These are phyloP conservation scores for Pentamera pediparva DNA, from an alignment of 53 echinoderm and acorn worm species.

Conservation along the genomic window DNA sequence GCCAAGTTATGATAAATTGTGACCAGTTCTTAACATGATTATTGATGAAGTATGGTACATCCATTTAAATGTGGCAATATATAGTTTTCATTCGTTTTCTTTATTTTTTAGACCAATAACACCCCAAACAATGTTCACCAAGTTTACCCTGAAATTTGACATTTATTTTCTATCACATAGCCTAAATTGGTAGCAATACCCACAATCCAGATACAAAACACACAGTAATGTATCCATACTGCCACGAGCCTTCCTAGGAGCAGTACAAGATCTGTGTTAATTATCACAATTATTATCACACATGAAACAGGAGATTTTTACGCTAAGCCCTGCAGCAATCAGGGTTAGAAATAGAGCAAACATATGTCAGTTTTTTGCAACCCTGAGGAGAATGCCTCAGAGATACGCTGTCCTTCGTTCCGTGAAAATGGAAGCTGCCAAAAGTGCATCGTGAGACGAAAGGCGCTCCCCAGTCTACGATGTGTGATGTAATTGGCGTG, in stretches of 20 bases:
- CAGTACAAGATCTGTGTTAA: conserved; percentile 32
- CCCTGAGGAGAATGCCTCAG: conserved; percentile 1
- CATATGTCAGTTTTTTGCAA: conserved; percentile 17
- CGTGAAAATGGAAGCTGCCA: conserved; percentile 4
- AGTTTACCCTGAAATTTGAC: too few species aligned
- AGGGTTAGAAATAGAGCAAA: conserved; percentile 21
- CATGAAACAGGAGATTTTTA: background rate
- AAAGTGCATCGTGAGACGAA: conserved; percentile 6
- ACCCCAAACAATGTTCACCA: too few species aligned
- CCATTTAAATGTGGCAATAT: too few species aligned
- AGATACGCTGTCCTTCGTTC: conserved; percentile 19
- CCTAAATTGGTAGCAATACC: too few species aligned
- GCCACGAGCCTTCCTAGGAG: conserved; percentile 15
- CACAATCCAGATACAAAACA: too few species aligned
- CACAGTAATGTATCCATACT: conserved; percentile 3
- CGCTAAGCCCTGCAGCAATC: conserved; percentile 1
- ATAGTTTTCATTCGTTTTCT: too few species aligned
- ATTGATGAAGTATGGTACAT: too few species aligned
- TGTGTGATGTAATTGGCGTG: conserved; percentile 2
- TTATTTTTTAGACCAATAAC: too few species aligned
- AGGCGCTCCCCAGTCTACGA: background rate
- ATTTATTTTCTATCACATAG: too few species aligned
- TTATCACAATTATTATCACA: conserved; percentile 22
- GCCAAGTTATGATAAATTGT: too few species aligned
- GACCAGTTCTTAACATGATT: too few species aligned